phyloP scores from a whole-genome alignment of 2,888 invertebrate species.

The Calliopum simillimum region DNA sequence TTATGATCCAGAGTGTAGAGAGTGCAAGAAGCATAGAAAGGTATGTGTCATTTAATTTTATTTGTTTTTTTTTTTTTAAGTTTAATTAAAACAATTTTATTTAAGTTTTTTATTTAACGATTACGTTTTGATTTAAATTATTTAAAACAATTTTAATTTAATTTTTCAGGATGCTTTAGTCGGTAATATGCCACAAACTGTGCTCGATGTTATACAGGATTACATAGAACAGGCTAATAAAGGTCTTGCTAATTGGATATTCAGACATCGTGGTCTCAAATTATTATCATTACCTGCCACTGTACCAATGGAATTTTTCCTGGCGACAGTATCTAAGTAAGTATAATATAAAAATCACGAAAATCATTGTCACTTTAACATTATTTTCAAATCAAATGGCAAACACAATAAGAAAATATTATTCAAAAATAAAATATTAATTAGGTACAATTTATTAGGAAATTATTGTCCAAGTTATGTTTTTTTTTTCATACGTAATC shows the following conservation, averaged over 20 bases:
- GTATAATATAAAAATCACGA: constrained; percentile 62
- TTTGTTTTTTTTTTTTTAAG: background rate
- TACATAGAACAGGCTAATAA: constrained; percentile 93
- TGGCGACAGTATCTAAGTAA: constrained; percentile 89
- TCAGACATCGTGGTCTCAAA: constrained; percentile 85
- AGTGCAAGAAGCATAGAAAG: constrained; percentile 89
- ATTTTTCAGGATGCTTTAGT: constrained; percentile 80
- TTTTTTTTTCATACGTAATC: too few species aligned
- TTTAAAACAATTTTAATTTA: background rate
- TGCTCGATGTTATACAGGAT: constrained; percentile 90
- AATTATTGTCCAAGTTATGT: too few species aligned
- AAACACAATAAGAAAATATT: background rate
- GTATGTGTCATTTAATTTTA: constrained; percentile 69
- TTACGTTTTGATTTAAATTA: constrained; percentile 47
- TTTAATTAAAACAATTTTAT: background rate
- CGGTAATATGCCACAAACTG: constrained; percentile 90
- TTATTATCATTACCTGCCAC: constrained; percentile 87
- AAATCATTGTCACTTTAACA: background rate
- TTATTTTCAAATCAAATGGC: background rate
- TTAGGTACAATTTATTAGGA: background rate
- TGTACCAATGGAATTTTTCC: constrained; percentile 88
- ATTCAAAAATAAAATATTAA: background rate
- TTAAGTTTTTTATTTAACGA: constrained; percentile 11
- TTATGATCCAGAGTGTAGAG: constrained; percentile 87
- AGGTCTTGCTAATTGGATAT: constrained; percentile 90